Evolutionary conservation across 2,797 vertebrate genomes (phyloP).

Genomic region (Trachurus trachurus): DNA sequence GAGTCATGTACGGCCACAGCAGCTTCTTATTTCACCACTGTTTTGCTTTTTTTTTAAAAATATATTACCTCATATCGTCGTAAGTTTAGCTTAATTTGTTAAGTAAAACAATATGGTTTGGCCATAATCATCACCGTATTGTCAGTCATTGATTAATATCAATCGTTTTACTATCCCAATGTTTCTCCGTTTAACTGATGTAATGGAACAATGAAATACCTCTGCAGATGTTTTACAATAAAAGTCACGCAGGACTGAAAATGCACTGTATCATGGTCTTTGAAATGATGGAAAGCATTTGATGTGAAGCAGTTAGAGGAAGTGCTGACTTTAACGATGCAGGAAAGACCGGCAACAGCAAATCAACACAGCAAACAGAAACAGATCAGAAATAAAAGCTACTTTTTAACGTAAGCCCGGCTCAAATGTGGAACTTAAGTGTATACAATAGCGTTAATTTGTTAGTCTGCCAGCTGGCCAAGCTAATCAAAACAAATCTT

Average conservation of each 20-base stretch:
- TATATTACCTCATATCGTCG: background rate
- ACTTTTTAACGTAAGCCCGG: background rate
- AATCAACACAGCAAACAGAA: background rate
- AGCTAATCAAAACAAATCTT: constrained; percentile 8
- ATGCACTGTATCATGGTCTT: background rate
- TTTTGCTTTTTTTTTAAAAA: background rate
- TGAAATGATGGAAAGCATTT: background rate
- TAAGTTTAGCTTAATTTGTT: background rate
- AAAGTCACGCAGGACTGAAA: background rate
- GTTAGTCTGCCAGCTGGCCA: background rate
- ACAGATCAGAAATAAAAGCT: background rate
- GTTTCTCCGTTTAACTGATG: background rate
- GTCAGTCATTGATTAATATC: background rate
- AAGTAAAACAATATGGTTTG: background rate
- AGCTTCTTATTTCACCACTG: background rate
- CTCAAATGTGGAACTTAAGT: background rate
- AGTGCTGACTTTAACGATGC: background rate
- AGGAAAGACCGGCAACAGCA: background rate
- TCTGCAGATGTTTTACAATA: constrained; percentile 4
- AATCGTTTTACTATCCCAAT: background rate
- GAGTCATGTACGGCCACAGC: no score
- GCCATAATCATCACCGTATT: background rate
- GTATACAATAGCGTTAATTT: background rate
- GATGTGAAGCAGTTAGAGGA: constrained; percentile 17
- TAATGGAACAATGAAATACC: background rate